A percentile compares a stretch with the other conserved stretches of the same genome.
phyloP scores from a whole-genome alignment of 2,113 vertebrate species.

The Peucedramus taeniatus region DNA sequence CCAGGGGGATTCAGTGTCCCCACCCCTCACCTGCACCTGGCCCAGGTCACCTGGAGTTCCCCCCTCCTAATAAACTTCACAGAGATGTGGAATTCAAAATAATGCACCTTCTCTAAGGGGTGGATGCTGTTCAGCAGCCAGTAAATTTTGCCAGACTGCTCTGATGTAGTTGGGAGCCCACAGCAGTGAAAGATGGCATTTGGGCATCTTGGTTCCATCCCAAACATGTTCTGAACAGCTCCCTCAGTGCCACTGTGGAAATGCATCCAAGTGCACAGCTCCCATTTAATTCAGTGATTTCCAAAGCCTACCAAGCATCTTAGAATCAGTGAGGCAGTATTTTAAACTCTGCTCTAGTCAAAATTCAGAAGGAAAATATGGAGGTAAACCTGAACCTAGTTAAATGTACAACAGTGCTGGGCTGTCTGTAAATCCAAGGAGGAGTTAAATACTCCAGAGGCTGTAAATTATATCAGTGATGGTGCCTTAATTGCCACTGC shows the following conservation, averaged over 20 bases:
- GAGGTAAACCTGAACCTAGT: neutral
- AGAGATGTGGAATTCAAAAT: neutral
- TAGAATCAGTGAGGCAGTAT: neutral
- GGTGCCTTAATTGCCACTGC: neutral
- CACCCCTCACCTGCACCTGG: neutral
- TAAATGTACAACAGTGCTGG: accelerated
- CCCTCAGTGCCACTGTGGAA: neutral
- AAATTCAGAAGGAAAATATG: neutral
- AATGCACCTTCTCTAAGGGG: neutral
- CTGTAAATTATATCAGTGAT: neutral
- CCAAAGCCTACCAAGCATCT: neutral
- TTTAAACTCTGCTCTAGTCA: neutral
- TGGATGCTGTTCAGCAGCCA: neutral
- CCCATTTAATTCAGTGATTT: neutral
- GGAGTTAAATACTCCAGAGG: neutral
- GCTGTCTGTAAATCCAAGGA: neutral
- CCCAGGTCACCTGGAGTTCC: neutral
- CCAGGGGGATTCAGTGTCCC: neutral
- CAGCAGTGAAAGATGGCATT: neutral
- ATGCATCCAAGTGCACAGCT: neutral
- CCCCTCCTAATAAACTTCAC: neutral
- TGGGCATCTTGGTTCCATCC: neutral
- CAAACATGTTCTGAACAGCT: neutral
- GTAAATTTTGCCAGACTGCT: neutral
- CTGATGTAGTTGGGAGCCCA: neutral